phyloP scores from a whole-genome alignment of 2,888 invertebrate genomes.

The Heliconius charithonia region DNA sequence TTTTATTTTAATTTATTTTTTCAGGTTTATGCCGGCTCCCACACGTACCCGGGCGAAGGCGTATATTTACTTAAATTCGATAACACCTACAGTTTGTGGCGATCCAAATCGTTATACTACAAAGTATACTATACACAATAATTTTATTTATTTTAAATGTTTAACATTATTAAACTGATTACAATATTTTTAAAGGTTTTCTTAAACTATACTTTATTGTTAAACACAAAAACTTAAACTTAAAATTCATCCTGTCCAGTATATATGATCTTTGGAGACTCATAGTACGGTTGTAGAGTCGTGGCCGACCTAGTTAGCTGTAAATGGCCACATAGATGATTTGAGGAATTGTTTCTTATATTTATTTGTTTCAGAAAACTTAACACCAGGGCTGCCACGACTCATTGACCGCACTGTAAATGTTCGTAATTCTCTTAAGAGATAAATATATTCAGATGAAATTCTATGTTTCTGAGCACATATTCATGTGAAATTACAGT shows the following conservation, averaged over 20 bases:
- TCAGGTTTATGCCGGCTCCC: slow-evolving; percentile 97
- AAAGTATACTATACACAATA: slow-evolving; percentile 97
- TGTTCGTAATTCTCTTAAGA: neutral
- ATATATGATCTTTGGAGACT: neutral
- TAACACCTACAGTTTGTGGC: slow-evolving; percentile 99
- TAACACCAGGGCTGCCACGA: neutral
- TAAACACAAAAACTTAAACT: neutral
- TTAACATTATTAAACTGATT: neutral
- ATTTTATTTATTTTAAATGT: slow-evolving; percentile 44
- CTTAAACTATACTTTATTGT: neutral
- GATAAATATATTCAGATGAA: neutral
- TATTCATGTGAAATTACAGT: neutral
- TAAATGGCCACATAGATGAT: no score
- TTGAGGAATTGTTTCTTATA: no score
- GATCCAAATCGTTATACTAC: slow-evolving; percentile 99
- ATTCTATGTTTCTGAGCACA: neutral
- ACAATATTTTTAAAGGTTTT: neutral
- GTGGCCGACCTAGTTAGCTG: neutral
- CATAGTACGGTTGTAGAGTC: no score
- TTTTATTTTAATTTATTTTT: slow-evolving; percentile 49
- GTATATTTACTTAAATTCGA: slow-evolving; percentile 99
- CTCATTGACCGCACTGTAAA: neutral
- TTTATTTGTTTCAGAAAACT: neutral
- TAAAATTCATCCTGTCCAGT: neutral
- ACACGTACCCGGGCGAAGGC: slow-evolving; percentile 98